Evolutionary conservation across 2,113 vertebrate genomes (phyloP), one percentile per base, ranked within the genome.

Genomic region (Piprites chloris): DNA sequence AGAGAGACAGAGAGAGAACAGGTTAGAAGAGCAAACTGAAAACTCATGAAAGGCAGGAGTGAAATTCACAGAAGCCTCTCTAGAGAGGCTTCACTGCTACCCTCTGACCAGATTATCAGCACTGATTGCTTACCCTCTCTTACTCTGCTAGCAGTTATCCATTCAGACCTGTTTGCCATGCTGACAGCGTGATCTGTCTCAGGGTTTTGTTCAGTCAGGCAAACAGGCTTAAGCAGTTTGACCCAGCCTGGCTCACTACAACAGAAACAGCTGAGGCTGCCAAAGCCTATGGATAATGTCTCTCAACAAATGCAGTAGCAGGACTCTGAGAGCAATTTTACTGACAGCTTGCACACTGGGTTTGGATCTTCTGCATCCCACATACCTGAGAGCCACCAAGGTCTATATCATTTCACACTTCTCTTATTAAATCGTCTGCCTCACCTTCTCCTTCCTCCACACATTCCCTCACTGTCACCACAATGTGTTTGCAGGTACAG

Each of bases 1-100:
- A 91, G 32, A 66, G 52, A 95, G 89, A 95, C 4, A 3, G 55
- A 37, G 41, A 82, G 28, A 80, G 63, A 94, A 78, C 61, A 93
- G 53, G 91, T 89, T 75, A 61, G 73, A 89, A 75, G 32, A 87
- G 49, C 65, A 95, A 87, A 32, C 49, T 46, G 62, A 89, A 93
- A 87, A 75, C 12, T 62, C 6, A 2, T 7, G n/a, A 42, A 91
- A 85, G 22, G 32, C 69, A 52, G 39, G 32, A 85, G 14, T 42
- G 24, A 71, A 95, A 73, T 13, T 56, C 56, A 41, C 0, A 0
- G 11, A 81, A 39, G 74, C 12, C 30, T 52, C 53, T 58, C n/a
- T 16, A 42, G 46, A 61, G 46, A 80, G n/a, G 58, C 17, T 53
- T 90, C 47, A 39, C 37, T 17, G 24, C 32, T 58, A 62, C 39